A percentile compares a stretch with the other conserved stretches of the same genome.
Conservation (phyloP, 2,888 invertebrate species). For the Ecliptopera silaceata region DNA sequence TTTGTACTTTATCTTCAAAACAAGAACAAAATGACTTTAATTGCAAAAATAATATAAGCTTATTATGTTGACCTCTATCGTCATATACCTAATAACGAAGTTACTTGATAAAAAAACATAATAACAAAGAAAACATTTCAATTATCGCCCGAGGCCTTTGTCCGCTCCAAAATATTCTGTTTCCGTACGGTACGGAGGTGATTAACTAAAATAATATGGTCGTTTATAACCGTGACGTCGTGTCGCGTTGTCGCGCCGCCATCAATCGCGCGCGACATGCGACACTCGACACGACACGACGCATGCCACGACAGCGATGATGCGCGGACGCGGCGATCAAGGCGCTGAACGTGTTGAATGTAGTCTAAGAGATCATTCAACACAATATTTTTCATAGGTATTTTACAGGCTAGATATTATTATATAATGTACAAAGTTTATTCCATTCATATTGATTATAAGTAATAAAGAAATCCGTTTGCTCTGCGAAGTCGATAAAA, state of each 20-base stretch:
- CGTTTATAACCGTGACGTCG: slow-evolving; percentile 22
- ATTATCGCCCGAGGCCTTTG: slow-evolving; percentile 10
- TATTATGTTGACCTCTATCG: too few species aligned
- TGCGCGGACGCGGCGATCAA: slow-evolving; percentile 10
- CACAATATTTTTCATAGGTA: too few species aligned
- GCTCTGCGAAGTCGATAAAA: too few species aligned
- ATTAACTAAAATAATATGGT: slow-evolving; percentile 30
- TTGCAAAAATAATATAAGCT: too few species aligned
- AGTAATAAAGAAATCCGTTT: too few species aligned
- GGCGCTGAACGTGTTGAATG: slow-evolving; percentile 22
- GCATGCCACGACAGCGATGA: too few species aligned
- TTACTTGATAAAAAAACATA: not conserved
- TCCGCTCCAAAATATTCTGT: slow-evolving; percentile 7
- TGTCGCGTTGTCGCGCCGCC: slow-evolving; percentile 19
- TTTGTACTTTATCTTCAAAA: too few species aligned
- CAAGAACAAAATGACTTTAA: too few species aligned
- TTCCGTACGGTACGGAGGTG: slow-evolving; percentile 21
- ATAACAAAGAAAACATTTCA: slow-evolving; percentile 1
- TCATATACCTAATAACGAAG: not conserved
- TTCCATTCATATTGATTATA: too few species aligned
- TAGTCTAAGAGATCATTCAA: slow-evolving; percentile 16
- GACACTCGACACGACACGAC: slow-evolving; percentile 25
- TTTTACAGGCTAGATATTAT: too few species aligned
- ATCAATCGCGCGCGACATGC: slow-evolving; percentile 29
- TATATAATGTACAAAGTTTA: too few species aligned